A percentile compares a stretch with the other conserved stretches of the same genome.
These are phyloP conservation scores for Dioctria rufipes DNA, from an alignment of 2,888 invertebrate genomes.

Conservation along the genomic window DNA sequence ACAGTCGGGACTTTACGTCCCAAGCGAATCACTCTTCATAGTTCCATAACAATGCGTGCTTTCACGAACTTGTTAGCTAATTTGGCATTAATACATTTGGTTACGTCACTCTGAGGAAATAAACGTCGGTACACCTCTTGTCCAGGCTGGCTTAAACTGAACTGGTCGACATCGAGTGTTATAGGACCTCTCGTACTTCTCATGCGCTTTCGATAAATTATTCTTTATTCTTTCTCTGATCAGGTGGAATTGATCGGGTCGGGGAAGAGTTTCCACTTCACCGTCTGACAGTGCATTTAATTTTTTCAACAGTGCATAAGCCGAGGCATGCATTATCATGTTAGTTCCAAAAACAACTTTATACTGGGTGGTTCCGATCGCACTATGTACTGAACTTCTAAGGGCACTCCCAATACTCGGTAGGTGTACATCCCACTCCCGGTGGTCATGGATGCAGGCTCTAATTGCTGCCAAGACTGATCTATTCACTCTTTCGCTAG, in stretches of 20 bases:
- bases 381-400: no score
- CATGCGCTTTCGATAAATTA: background rate
- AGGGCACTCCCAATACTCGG: no score
- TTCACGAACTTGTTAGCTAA: background rate
- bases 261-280: background rate
- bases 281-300: no score
- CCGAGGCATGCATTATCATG: background rate
- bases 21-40: no score
- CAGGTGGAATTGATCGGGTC: background rate
- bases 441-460: slow-evolving; percentile 3
- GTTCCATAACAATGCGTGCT: no score
- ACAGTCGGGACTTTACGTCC: no score
- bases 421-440: background rate
- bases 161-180: background rate
- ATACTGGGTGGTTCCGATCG: background rate
- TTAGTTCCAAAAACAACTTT: background rate
- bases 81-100: background rate
- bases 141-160: background rate
- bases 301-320: background rate
- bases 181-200: background rate
- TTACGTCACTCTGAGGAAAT: background rate
- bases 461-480: slow-evolving; percentile 14
- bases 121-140: slow-evolving; percentile 5
- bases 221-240: background rate
- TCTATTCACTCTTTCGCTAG: slow-evolving; percentile 9